phyloP scores from a whole-genome alignment of 2,113 vertebrate species.

The Microtus pennsylvanicus region DNA sequence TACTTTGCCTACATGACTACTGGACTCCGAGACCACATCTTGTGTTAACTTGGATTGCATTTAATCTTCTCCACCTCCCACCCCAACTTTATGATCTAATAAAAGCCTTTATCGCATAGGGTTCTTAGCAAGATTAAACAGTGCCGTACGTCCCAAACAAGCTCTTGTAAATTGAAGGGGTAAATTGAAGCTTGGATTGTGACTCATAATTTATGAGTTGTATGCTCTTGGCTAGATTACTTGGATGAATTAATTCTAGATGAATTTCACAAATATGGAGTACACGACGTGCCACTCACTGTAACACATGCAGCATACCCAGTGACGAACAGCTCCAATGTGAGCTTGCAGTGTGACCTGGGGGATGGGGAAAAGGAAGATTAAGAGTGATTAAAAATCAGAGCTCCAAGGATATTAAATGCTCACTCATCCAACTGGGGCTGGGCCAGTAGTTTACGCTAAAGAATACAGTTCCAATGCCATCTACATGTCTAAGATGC shows the following conservation, averaged over 20 bases:
- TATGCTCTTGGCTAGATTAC: not conserved
- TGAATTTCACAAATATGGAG: not conserved
- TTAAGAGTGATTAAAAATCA: not conserved
- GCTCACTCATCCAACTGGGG: not conserved
- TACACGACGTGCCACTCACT: no score
- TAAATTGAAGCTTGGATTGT: not conserved
- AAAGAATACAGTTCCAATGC: not conserved
- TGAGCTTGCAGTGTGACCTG: not conserved
- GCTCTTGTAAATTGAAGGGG: not conserved
- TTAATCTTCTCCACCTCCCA: not conserved
- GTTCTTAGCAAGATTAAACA: not conserved
- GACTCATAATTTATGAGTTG: not conserved
- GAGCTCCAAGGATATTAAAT: not conserved
- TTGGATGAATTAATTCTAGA: not conserved
- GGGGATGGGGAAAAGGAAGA: not conserved
- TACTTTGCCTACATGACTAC: not conserved
- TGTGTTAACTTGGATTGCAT: not conserved
- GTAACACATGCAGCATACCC: not conserved
- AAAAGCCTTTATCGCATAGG: not conserved
- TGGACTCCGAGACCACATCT: not conserved
- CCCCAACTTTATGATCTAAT: slow-evolving; percentile 3
- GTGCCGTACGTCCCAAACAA: not conserved
- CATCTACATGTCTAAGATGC: not conserved
- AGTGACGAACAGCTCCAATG: fast-evolving
- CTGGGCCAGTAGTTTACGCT: not conserved